Conservation (phyloP, 2,888 invertebrate species). For the Saturnia pavonia region DNA sequence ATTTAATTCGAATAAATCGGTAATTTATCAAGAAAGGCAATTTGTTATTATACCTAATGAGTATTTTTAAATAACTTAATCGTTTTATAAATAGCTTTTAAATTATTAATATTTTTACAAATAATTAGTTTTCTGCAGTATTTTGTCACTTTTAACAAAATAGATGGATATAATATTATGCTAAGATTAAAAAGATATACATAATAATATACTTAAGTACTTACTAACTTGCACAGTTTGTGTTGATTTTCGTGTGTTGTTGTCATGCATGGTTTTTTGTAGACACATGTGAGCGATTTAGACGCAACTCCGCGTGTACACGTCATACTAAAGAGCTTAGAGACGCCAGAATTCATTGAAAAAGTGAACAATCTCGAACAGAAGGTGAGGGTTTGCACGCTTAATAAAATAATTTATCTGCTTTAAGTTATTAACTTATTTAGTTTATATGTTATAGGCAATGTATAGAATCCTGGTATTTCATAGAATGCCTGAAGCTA, state of each 20-base stretch:
- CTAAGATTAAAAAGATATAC: no score
- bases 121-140: no score
- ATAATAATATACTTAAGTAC: neutral
- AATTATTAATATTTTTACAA: no score
- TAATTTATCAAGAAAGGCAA: no score
- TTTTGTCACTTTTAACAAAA: no score
- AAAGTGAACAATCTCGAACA: slow-evolving; percentile 72
- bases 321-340: slow-evolving; percentile 62
- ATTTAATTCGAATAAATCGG: no score
- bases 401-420: neutral
- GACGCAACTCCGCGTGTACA: slow-evolving; percentile 58
- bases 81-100: no score
- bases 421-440: neutral
- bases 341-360: slow-evolving; percentile 73
- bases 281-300: slow-evolving; percentile 69
- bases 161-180: no score
- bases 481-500: no score
- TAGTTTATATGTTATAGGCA: neutral
- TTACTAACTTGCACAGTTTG: slow-evolving; percentile 33
- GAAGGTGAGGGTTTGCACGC: slow-evolving; percentile 72
- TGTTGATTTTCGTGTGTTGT: slow-evolving; percentile 36
- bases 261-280: slow-evolving; percentile 74
- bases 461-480: no score
- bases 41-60: no score
- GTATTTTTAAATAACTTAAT: no score